A percentile compares a stretch with the other conserved stretches of the same genome.
Conservation (phyloP, 2,797 vertebrate genomes). For the Phoeniculus purpureus region DNA sequence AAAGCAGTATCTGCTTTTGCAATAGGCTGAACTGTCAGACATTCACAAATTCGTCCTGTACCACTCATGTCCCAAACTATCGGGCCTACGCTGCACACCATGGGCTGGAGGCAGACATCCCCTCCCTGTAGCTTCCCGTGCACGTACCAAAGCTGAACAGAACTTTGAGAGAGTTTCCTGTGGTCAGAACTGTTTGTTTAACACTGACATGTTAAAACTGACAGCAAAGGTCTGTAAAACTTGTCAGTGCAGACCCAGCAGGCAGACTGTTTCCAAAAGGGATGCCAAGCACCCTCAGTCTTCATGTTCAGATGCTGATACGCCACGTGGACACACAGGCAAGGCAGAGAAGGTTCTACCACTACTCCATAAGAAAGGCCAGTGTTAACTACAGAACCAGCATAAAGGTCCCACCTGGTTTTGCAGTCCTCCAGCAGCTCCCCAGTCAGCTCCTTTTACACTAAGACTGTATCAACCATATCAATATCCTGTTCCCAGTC, state of each 20-base stretch:
- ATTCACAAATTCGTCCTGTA: neutral
- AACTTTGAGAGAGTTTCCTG: neutral
- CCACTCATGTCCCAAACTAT: neutral
- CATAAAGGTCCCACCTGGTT: neutral
- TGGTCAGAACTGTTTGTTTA: neutral
- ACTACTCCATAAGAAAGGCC: neutral
- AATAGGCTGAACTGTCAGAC: neutral
- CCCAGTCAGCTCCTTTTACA: neutral
- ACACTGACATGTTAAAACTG: neutral
- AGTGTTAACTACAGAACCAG: neutral
- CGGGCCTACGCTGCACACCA: neutral
- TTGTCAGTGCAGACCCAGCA: accelerated
- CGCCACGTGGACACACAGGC: neutral
- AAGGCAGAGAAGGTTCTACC: neutral
- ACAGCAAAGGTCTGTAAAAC: neutral
- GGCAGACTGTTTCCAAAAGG: neutral
- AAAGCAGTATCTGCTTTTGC: neutral
- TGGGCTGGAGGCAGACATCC: neutral
- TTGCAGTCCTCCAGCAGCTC: neutral
- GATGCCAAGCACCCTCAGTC: neutral
- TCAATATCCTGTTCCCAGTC: neutral
- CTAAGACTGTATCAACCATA: neutral
- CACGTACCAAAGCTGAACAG: neutral
- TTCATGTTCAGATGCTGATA: neutral
- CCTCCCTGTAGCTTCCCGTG: neutral